Evolutionary conservation across 2,888 invertebrate species (phyloP).

Genomic region (Sinohyriopsis cumingii): DNA sequence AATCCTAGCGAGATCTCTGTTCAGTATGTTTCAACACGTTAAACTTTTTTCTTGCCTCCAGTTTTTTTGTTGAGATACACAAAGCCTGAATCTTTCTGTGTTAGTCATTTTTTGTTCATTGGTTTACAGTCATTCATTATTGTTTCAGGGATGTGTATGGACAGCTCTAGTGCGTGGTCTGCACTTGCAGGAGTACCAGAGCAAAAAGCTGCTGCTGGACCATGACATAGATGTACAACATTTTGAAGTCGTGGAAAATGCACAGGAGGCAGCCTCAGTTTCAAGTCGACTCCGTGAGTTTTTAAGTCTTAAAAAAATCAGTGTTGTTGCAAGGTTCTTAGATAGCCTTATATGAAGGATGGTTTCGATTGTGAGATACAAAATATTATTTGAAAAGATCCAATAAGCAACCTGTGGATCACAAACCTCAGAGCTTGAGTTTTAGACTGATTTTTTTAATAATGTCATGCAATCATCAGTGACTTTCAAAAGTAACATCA

Average conservation of each 20-base stretch:
- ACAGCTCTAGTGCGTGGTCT: conserved; percentile 74
- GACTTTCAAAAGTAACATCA: no score
- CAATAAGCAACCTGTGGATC: background rate
- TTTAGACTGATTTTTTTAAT: no score
- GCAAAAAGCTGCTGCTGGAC: conserved; percentile 91
- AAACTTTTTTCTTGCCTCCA: no score
- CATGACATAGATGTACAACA: conserved; percentile 80
- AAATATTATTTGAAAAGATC: background rate
- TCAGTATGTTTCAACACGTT: no score
- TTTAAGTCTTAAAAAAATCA: background rate
- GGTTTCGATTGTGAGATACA: background rate
- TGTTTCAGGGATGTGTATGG: no score
- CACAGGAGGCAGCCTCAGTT: conserved; percentile 66
- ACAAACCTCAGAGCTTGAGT: background rate
- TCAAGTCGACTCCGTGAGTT: conserved; percentile 61
- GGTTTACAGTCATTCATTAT: no score
- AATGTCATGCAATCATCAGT: no score
- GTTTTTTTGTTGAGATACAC: no score
- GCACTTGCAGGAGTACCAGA: conserved; percentile 97
- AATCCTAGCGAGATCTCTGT: no score
- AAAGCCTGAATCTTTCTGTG: no score
- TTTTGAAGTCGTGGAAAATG: conserved; percentile 89
- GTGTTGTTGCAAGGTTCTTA: conserved; percentile 1
- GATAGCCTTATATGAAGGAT: background rate
- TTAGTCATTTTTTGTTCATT: no score